Conservation (phyloP, 2,113 vertebrate species). For the Petaurus breviceps region DNA sequence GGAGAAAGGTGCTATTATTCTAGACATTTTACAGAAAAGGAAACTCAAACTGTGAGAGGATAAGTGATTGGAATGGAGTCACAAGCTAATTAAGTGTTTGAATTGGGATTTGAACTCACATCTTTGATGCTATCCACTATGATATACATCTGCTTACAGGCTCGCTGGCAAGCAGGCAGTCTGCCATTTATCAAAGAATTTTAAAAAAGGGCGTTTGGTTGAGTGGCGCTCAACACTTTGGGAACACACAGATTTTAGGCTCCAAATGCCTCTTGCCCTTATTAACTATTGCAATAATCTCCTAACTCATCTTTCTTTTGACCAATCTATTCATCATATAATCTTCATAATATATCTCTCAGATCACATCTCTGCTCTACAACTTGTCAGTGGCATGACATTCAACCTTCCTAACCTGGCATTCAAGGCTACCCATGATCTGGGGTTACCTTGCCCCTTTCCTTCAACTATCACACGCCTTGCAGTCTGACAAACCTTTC, state of each 20-base stretch:
- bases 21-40: too few relatives aligned
- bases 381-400: neutral
- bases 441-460: neutral
- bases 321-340: neutral
- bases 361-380: neutral
- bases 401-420: neutral
- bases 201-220: too few relatives aligned
- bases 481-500: neutral
- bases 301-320: neutral
- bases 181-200: too few relatives aligned
- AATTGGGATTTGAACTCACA: too few relatives aligned
- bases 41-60: too few relatives aligned
- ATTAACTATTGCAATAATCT: neutral
- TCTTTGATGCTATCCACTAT: too few relatives aligned
- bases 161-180: too few relatives aligned
- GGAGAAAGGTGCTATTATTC: too few relatives aligned
- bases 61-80: too few relatives aligned
- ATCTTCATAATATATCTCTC: neutral
- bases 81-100: too few relatives aligned
- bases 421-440: neutral
- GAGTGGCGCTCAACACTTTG: too few relatives aligned
- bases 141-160: too few relatives aligned
- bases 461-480: neutral
- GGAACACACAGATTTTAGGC: neutral
- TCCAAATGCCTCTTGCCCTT: neutral